A percentile compares a stretch with the other conserved stretches of the same genome.
Evolutionary conservation across 2,113 vertebrate genomes (phyloP).

Genomic region (Nothoprocta perdicaria): DNA sequence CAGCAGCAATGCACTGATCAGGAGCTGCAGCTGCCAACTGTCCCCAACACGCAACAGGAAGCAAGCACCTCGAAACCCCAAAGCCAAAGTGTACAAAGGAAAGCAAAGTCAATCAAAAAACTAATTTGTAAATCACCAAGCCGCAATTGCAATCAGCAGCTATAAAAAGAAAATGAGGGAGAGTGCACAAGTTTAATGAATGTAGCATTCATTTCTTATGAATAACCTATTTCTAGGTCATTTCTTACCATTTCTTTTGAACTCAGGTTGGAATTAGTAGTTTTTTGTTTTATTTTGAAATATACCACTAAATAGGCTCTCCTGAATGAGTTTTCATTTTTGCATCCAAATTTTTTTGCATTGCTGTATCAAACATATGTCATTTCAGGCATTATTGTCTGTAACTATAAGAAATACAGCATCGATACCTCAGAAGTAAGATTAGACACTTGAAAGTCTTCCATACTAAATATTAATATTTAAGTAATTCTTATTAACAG

Average conservation of each 20-base stretch:
- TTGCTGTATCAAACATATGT: neutral
- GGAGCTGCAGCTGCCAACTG: too few relatives aligned
- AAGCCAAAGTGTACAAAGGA: neutral
- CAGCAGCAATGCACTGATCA: neutral
- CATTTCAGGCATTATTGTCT: neutral
- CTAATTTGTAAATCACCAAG: neutral
- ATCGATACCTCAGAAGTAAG: neutral
- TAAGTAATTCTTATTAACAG: neutral
- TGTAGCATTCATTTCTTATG: too few relatives aligned
- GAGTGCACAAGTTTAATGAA: neutral
- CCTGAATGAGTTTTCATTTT: neutral
- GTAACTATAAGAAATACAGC: neutral
- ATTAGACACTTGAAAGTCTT: neutral
- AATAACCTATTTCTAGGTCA: neutral
- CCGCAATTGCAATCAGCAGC: neutral
- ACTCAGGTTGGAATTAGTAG: neutral
- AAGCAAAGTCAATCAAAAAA: neutral
- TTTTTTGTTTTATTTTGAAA: neutral
- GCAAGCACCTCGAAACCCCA: neutral
- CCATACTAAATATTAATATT: constrained; percentile 11
- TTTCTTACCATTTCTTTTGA: neutral
- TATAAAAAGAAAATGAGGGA: neutral
- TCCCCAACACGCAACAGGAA: neutral
- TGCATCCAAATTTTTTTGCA: neutral
- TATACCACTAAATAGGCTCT: neutral